These are phyloP conservation scores for Myotis pilosus DNA, from an alignment of 2,797 vertebrate genomes.

Conservation along the genomic window DNA sequence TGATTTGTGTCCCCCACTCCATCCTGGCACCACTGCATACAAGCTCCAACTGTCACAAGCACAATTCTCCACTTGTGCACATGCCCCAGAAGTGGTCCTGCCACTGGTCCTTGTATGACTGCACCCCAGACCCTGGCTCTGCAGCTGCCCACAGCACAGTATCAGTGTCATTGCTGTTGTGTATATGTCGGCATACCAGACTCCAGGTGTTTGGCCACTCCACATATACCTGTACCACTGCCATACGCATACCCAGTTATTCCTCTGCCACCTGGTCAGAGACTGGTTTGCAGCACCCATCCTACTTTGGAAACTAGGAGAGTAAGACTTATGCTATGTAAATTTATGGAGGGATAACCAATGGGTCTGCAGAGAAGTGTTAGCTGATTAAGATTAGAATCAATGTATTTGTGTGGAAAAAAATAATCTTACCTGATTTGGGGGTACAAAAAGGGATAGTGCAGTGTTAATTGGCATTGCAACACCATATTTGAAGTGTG, in stretches of 20 bases:
- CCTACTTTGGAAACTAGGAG: not conserved
- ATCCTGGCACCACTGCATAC: not conserved
- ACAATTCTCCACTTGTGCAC: no score
- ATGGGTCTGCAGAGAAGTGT: not conserved
- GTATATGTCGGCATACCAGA: not conserved
- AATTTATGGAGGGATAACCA: not conserved
- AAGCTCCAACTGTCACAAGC: not conserved
- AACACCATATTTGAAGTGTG: not conserved
- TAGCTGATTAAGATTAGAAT: not conserved
- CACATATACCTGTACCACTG: not conserved
- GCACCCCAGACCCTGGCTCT: not conserved
- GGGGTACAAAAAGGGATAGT: not conserved
- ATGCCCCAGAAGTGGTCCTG: no score
- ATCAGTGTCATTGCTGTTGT: not conserved
- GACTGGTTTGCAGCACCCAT: not conserved
- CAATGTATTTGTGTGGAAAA: not conserved
- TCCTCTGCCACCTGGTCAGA: not conserved
- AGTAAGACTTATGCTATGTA: not conserved
- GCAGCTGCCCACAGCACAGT: not conserved
- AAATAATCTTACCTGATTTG: not conserved
- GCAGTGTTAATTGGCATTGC: not conserved
- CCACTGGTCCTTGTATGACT: not conserved
- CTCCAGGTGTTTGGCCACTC: not conserved
- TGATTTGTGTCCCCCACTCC: not conserved
- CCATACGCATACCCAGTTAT: not conserved